Evolutionary conservation across 2,797 vertebrate genomes (phyloP), one percentile per base, ranked within the genome.

Genomic region (Peromyscus melanophrys): DNA sequence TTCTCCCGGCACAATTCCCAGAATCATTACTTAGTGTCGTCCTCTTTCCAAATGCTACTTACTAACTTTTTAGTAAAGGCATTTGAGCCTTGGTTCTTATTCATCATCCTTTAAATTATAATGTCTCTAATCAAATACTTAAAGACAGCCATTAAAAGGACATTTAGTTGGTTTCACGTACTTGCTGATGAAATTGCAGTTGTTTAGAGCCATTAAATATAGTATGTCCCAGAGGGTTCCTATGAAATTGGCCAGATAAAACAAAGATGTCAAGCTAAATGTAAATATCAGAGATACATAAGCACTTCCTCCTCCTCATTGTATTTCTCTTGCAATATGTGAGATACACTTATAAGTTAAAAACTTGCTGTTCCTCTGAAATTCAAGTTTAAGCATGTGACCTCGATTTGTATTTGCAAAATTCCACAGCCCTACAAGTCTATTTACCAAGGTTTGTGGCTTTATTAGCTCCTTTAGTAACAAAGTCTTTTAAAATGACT

Each of bases 1-100:
- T 96, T 96, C 96, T 96, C 65, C 95, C 61, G 84, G 97, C 95
- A 94, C 97, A 97, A 92, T 97, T 97, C 96, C 97, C 97, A 96
- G 92, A 96, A 73, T 80, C 93, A 97, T 96, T 95, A 83, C 94
- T 97, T 94, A 85, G 86, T 95, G 95, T 93, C 96, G 90, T 96
- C 94, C 37, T 95, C 91, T 67, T 97, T 94, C 95, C 94, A 95
- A 95, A 82, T 49, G 71, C 14, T 65, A 71, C 93, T 91, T 90
- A 84, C 88, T 91, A 95, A 96, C 69, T 95, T 96, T 84, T 95
- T 81, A 86, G 82, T 96, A 92, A 97, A 96, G 40, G 65, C 85
- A 71, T 91, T 83, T n/a, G 67, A 84, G 76, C n/a, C 75, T 59
- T 95, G 19, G 13, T 89, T 94, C 49, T 88, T 95, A 94, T 94